phyloP scores from a whole-genome alignment of 2,888 invertebrate genomes.

The Lepidochrysops patricia region DNA sequence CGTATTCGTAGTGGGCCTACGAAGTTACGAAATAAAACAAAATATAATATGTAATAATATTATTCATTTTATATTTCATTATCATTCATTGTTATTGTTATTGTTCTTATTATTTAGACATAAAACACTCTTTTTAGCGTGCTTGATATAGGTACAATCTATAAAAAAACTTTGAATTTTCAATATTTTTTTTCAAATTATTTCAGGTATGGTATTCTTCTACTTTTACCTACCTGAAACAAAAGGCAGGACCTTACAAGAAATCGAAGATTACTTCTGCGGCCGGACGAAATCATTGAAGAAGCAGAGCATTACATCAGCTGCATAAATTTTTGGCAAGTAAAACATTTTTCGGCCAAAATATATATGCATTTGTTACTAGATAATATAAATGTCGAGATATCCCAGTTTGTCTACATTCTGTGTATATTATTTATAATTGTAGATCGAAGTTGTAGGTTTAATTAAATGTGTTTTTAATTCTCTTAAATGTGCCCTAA shows the following conservation, averaged over 20 bases:
- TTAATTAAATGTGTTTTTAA: too few species aligned
- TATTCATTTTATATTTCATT: too few species aligned
- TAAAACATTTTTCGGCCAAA: not conserved
- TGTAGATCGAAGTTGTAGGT: not conserved
- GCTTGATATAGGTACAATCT: not conserved
- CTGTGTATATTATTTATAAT: not conserved
- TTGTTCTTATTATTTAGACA: too few species aligned
- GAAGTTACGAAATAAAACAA: not conserved
- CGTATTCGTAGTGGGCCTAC: not conserved
- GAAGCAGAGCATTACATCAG: slow-evolving; percentile 25
- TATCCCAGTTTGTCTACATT: not conserved
- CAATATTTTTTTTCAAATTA: not conserved
- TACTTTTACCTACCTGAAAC: slow-evolving; percentile 79
- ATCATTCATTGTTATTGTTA: too few species aligned
- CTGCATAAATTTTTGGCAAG: not conserved
- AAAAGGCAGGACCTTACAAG: slow-evolving; percentile 78
- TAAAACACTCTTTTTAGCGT: not conserved
- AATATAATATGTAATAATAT: too few species aligned
- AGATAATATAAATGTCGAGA: not conserved
- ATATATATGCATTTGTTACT: not conserved
- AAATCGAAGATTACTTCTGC: slow-evolving; percentile 81
- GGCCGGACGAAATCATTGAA: slow-evolving; percentile 73
- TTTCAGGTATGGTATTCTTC: slow-evolving; percentile 75
- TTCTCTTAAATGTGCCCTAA: not conserved
- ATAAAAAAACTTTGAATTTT: not conserved